Conservation (phyloP, 2,113 vertebrate genomes). For the Coregonus clupeaformis region DNA sequence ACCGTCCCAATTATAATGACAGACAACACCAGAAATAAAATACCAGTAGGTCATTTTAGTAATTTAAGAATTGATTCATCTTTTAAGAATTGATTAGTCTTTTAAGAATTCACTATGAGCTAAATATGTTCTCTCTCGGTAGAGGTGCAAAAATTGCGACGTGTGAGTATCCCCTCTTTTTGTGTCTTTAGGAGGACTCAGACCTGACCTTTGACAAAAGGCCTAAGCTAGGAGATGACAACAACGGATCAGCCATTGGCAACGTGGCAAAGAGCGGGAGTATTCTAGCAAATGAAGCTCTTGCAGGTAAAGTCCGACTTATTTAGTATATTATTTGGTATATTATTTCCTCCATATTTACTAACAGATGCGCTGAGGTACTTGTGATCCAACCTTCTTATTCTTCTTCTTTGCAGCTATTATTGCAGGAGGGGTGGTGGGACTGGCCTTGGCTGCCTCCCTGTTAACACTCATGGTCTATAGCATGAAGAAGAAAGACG, state of each 20-base stretch:
- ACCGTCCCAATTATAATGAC: background rate
- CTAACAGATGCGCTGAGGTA: background rate
- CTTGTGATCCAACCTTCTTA: background rate
- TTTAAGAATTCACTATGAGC: background rate
- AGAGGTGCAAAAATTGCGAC: background rate
- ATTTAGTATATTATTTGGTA: background rate
- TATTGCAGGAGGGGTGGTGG: constrained; percentile 81
- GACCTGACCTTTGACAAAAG: background rate
- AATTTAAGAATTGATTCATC: background rate
- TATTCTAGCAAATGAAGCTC: constrained; percentile 78
- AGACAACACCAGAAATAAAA: background rate
- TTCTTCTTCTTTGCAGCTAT: constrained; percentile 67
- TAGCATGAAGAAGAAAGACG: constrained; percentile 82
- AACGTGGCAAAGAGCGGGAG: constrained; percentile 48
- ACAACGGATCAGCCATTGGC: background rate
- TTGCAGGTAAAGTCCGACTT: constrained; percentile 72
- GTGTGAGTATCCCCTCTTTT: background rate
- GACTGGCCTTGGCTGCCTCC: constrained; percentile 72
- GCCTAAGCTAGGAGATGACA: background rate
- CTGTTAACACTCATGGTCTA: constrained; percentile 82
- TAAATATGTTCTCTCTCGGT: background rate
- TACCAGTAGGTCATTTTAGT: constrained; percentile 11
- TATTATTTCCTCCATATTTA: no score
- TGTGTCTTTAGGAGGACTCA: constrained; percentile 39
- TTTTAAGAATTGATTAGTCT: background rate